Evolutionary conservation across 2,797 vertebrate species (phyloP), one percentile per base, ranked within the genome.

Genomic region (Ciconia nigra): DNA sequence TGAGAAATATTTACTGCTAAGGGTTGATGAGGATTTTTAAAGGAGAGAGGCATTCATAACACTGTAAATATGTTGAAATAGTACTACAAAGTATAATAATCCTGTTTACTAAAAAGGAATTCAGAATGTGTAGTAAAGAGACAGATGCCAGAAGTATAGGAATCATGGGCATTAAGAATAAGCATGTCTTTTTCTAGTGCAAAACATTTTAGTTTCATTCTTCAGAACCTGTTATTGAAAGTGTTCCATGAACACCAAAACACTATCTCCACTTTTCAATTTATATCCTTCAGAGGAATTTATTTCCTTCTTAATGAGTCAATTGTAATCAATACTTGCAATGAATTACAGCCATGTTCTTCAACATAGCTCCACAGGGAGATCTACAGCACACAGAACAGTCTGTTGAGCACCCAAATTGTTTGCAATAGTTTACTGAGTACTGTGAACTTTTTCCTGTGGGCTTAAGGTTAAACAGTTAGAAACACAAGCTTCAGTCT

Each of bases 251-350:
- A 93, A 93, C 86, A 81, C 7, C 15, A 62, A 90, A 90, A 21
- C 13, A 9, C 13, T 58, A 15, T 82, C 33, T 86, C 21, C 37
- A 35, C 28, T 72, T 89, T 72, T 77, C 54, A 72, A 62, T 87
- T 76, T 79, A 61, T 89, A 13, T 33, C 65, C 70, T 89, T 82
- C 58, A 89, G 41, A 81, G 73, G 39, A 82, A 93, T 87, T 82
- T 73, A 80, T 84, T 96, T 92, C 46, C 44, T 71, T 84, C 81
- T 89, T 90, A 89, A 96, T 84, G 95, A 92, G 77, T 89, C 86
- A 79, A 87, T 93, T 84, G 70, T 80, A 79, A 94, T 87, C 81
- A 94, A 96, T 93, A 87, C 9, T 63, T 29, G 15, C 55, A 66
- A 69, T 77, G 70, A 92, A 82, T 87, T 92, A 87, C 26, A 83